phyloP scores from a whole-genome alignment of 2,113 vertebrate genomes.

The Pituophis catenifer region DNA sequence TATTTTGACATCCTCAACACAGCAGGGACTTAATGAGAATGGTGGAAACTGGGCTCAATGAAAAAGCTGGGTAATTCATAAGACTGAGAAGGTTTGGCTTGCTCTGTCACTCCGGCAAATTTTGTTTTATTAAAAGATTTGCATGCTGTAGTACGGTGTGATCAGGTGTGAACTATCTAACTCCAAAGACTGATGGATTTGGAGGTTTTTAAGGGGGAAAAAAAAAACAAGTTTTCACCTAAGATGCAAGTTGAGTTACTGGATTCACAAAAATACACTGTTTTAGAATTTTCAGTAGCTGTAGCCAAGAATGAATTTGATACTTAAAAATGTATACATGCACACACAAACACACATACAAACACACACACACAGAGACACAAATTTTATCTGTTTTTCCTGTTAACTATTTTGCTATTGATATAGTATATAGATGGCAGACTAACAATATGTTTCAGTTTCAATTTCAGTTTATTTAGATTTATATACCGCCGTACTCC shows the following conservation, averaged over 20 bases:
- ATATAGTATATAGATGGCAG: no score
- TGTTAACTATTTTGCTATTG: no score
- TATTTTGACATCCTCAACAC: slow-evolving; percentile 50
- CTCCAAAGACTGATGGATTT: background rate
- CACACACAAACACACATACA: no score
- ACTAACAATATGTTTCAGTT: no score
- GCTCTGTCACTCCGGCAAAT: slow-evolving; percentile 35
- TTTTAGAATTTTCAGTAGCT: background rate
- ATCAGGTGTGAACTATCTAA: slow-evolving; percentile 17
- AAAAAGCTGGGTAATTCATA: slow-evolving; percentile 44
- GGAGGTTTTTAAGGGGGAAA: slow-evolving; percentile 13
- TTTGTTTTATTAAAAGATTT: slow-evolving; percentile 42
- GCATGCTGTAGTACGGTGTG: background rate
- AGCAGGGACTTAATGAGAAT: slow-evolving; percentile 43
- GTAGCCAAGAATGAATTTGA: background rate
- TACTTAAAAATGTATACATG: background rate
- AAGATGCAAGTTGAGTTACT: background rate
- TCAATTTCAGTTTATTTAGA: no score
- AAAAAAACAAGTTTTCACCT: slow-evolving; percentile 1
- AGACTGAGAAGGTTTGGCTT: slow-evolving; percentile 18
- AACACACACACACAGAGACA: no score
- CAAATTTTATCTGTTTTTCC: no score
- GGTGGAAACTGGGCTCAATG: slow-evolving; percentile 41
- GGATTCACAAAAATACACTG: background rate
- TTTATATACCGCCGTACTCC: no score